Evolutionary conservation across 2,113 vertebrate genomes (phyloP).

Genomic region (Charadrius vociferus): DNA sequence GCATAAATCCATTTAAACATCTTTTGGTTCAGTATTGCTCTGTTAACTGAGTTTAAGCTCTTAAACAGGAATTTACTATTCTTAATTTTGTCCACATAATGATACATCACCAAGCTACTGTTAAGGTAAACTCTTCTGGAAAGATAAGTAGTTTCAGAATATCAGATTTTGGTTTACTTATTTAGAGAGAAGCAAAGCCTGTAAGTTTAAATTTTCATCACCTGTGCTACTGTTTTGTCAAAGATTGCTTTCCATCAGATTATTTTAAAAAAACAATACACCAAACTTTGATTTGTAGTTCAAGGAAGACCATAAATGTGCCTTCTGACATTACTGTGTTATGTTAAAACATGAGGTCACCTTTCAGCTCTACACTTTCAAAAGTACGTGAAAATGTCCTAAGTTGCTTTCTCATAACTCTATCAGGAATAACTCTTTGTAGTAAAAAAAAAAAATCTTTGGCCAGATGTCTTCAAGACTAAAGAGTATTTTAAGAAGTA

Average conservation of each 20-base stretch:
- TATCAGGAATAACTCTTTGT: neutral
- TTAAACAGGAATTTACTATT: neutral
- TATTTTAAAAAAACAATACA: neutral
- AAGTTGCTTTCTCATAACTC: neutral
- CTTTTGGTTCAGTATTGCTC: neutral
- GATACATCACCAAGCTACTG: neutral
- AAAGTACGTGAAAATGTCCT: fast-evolving
- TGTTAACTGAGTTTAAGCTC: neutral
- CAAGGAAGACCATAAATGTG: neutral
- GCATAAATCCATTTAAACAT: neutral
- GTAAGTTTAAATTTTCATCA: neutral
- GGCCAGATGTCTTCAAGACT: neutral
- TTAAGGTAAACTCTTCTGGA: neutral
- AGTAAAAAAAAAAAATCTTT: neutral
- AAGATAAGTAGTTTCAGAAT: neutral
- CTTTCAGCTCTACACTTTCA: neutral
- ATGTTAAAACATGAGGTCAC: neutral
- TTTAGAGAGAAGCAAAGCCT: neutral
- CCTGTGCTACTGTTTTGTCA: neutral
- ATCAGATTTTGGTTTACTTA: neutral
- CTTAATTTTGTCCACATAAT: neutral
- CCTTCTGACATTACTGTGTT: neutral
- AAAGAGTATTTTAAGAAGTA: neutral
- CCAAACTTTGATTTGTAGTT: neutral
- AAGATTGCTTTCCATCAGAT: neutral